phyloP scores from a whole-genome alignment of 2,888 invertebrate species.

The Aelia acuminata region DNA sequence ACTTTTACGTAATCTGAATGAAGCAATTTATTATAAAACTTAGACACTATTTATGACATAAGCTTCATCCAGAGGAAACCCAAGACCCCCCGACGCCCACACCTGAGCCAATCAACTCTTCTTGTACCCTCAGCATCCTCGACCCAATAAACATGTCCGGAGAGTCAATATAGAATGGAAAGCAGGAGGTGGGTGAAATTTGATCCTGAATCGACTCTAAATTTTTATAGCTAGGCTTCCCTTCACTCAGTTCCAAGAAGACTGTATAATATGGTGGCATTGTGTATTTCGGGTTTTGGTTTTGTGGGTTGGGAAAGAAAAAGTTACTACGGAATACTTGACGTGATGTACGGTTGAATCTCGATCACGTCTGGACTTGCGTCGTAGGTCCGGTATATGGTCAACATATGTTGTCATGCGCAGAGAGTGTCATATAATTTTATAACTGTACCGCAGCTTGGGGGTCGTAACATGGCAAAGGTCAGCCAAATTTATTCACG shows the following conservation, averaged over 20 bases:
- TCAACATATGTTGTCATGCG: not conserved
- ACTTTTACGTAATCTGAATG: not conserved
- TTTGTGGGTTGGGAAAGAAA: not conserved
- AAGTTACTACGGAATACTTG: not conserved
- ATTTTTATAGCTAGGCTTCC: not conserved
- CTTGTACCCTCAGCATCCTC: constrained; percentile 19
- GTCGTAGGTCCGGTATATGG: not conserved
- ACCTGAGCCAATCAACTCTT: not conserved
- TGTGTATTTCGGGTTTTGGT: not conserved
- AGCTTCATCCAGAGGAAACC: not conserved
- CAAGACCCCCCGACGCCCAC: not conserved
- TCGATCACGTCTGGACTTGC: not conserved
- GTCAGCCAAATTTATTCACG: not conserved
- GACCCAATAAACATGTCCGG: not conserved
- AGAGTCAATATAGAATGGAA: constrained; percentile 43
- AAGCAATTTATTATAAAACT: constrained; percentile 2
- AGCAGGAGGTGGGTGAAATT: constrained; percentile 46
- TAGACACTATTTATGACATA: not conserved
- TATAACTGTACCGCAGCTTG: not conserved
- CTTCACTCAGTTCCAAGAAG: not conserved
- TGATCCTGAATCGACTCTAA: constrained; percentile 24
- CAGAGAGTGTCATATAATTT: not conserved
- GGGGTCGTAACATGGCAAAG: not conserved
- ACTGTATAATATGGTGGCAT: not conserved
- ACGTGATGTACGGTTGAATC: not conserved